Percentiles rank a stretch among this genome's conserved stretches.
phyloP scores from a whole-genome alignment of 2,888 invertebrate species.

The Crematogaster levior region DNA sequence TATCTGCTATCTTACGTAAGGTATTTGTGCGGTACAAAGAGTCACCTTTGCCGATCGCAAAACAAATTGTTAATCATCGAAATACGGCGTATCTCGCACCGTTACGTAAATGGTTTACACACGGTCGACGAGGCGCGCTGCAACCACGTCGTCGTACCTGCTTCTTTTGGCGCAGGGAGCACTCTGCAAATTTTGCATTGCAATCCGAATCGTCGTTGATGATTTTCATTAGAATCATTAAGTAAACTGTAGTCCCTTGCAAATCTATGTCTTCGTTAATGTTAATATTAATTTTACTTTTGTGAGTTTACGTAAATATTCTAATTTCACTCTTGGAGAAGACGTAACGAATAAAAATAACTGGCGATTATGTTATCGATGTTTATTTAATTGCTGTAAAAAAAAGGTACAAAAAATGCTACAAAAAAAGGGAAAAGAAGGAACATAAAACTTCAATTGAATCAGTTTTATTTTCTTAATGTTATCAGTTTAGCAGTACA shows the following conservation, averaged over 20 bases:
- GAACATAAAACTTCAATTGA: neutral
- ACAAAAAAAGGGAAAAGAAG: no score
- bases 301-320: slow-evolving; percentile 2
- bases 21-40: slow-evolving; percentile 84
- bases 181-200: neutral
- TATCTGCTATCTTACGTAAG: slow-evolving; percentile 84
- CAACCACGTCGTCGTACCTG: slow-evolving; percentile 41
- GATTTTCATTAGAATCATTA: slow-evolving; percentile 43
- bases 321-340: neutral
- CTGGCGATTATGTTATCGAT: slow-evolving; percentile 51
- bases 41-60: slow-evolving; percentile 85
- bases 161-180: slow-evolving; percentile 53
- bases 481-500: neutral
- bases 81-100: slow-evolving; percentile 81
- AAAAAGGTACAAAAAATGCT: neutral
- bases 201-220: neutral
- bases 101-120: slow-evolving; percentile 82
- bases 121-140: slow-evolving; percentile 61
- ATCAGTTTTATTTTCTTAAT: neutral
- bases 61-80: slow-evolving; percentile 85
- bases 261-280: slow-evolving; percentile 42
- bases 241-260: slow-evolving; percentile 3
- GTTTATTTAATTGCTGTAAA: slow-evolving; percentile 56
- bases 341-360: slow-evolving; percentile 48
- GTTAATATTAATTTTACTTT: slow-evolving; percentile 36